Percentiles rank a stretch among this genome's conserved stretches.
These are phyloP conservation scores for Heliconius erato DNA, from an alignment of 2,888 invertebrate genomes.

Conservation along the genomic window DNA sequence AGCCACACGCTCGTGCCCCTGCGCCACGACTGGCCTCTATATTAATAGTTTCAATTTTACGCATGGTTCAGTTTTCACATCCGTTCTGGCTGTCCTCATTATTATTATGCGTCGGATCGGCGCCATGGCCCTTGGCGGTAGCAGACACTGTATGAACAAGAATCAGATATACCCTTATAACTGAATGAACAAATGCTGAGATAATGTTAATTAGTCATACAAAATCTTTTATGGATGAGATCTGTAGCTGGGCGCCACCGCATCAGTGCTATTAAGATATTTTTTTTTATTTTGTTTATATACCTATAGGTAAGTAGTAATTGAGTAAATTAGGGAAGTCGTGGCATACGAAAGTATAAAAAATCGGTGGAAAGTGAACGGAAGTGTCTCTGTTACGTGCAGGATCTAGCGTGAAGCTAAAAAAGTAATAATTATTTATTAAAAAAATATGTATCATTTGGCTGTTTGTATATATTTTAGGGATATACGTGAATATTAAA, in stretches of 20 bases:
- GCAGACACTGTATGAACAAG: conserved; percentile 44
- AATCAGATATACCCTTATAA: conserved; percentile 42
- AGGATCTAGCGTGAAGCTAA: too few species aligned
- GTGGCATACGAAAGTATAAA: too few species aligned
- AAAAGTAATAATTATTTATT: too few species aligned
- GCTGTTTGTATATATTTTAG: background rate
- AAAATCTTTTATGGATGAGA: conserved; percentile 6
- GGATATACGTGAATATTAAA: too few species aligned
- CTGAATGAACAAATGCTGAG: conserved; percentile 19
- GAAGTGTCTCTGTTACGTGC: too few species aligned
- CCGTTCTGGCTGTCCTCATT: conserved; percentile 48
- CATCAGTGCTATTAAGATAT: background rate
- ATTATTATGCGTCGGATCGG: conserved; percentile 44
- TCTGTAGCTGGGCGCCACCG: background rate
- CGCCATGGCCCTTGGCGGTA: conserved; percentile 50
- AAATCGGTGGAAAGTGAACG: too few species aligned
- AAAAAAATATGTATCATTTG: too few species aligned
- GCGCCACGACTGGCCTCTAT: background rate
- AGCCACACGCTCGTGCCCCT: too few species aligned
- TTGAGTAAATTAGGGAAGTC: too few species aligned
- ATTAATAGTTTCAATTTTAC: conserved; percentile 32
- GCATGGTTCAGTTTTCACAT: conserved; percentile 47
- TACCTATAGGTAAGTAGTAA: too few species aligned
- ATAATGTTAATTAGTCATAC: conserved; percentile 20
- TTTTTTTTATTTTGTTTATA: background rate